phyloP scores from a whole-genome alignment of 2,888 invertebrate species.

The Megaustenia siamemsis region DNA sequence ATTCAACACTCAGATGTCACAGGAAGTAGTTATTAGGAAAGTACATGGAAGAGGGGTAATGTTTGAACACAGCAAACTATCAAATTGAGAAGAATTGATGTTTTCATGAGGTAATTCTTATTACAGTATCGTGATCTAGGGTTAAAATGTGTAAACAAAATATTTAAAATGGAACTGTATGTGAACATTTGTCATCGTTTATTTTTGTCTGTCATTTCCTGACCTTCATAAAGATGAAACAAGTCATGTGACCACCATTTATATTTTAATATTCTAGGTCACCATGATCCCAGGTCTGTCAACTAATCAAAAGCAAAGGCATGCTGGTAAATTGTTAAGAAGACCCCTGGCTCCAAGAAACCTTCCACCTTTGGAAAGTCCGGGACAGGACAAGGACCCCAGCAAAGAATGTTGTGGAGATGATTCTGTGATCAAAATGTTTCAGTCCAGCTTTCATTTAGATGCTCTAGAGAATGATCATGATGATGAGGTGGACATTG shows the following conservation, averaged over 20 bases:
- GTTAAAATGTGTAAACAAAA: no score
- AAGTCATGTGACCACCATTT: not conserved
- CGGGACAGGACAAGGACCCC: conserved; percentile 52
- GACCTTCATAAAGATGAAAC: no score
- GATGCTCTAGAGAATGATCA: conserved; percentile 53
- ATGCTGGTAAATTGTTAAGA: conserved; percentile 60
- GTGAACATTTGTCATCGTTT: no score
- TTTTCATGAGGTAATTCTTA: no score
- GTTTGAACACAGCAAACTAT: no score
- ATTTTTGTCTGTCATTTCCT: no score
- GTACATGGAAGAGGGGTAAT: no score
- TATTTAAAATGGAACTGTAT: no score
- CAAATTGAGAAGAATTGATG: no score
- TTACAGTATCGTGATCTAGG: no score
- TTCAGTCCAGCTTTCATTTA: conserved; percentile 66
- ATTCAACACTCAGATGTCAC: no score
- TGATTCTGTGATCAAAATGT: conserved; percentile 53
- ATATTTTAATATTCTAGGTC: conserved; percentile 51
- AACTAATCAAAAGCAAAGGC: conserved; percentile 13
- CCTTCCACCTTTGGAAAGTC: conserved; percentile 59
- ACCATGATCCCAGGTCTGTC: conserved; percentile 59
- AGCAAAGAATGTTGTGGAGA: conserved; percentile 51
- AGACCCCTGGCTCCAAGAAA: conserved; percentile 69
- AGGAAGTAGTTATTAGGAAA: no score
- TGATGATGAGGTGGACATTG: conserved; percentile 24